Base-by-base conservation (phyloP, 2,797 vertebrate genomes). In the Mormyrops boulengeri region DNA sequence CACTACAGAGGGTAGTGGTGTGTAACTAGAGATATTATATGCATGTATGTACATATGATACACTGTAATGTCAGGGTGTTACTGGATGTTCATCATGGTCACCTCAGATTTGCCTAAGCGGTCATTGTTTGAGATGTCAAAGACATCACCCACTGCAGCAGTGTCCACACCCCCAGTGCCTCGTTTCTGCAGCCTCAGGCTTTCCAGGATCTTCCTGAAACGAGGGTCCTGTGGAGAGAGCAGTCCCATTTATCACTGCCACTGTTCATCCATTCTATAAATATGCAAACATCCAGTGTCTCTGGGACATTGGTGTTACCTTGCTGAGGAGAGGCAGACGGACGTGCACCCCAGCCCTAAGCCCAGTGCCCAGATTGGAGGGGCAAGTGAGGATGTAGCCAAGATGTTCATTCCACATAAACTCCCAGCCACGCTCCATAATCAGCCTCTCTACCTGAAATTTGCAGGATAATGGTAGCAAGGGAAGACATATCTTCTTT, bases 81-180 rank as follows among this genome's bases (percentile, higher is more conserved):
- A 98, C 92, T 98, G 97, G 0, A 97, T 96, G 95, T 98, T 38
- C 98, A 94, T 98, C 14, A 52, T 30, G 0, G 0, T 93, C 95
- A 97, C 97, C 97, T 99, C 98, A 3, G 98, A 99, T 90, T 97
- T 97, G 0, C 98, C 98, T 77, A 99, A 95, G 55, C 98, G 97
- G 91, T 98, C 98, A 1, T 96, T 95, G 94, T 99, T 99, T 93
- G 97, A 99, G 92, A 99, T 98, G 91, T 99, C 98, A 0, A 98
- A 98, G n/a, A 96, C 93, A n/a, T 98, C 97, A 0, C 98, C 97
- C 2, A 96, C 96, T 0, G 97, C 97, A 0, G 97, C 98, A 0
- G 98, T 98, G 95, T 99, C 98, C 88, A 98, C 98, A 0, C 98
- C 98, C 0, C 98, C 98, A 0, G 98, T 99, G 82, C 98, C 98